Conservation (phyloP, 2,797 vertebrate genomes). For the Danio tinwini region DNA sequence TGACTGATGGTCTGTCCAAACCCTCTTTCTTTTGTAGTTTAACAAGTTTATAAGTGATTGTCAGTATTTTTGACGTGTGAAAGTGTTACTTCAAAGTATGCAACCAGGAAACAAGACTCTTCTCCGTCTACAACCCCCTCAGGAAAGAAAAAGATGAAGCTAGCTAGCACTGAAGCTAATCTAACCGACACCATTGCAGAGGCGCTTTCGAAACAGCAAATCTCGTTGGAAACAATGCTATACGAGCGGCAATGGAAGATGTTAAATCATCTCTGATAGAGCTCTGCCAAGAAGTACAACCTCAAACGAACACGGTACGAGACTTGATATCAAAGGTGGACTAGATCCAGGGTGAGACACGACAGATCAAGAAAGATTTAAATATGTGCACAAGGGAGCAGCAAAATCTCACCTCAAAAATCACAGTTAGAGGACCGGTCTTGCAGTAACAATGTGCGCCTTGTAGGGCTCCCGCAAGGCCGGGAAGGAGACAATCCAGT, state of each 20-base stretch:
- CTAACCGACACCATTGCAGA: neutral
- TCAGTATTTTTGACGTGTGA: neutral
- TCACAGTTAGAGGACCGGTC: neutral
- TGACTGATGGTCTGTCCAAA: neutral
- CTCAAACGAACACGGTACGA: neutral
- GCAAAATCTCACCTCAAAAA: neutral
- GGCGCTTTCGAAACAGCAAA: neutral
- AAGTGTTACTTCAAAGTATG: neutral
- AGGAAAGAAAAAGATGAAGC: neutral
- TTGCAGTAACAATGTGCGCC: neutral
- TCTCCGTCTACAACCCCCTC: neutral
- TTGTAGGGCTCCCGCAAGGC: neutral
- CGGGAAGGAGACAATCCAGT: neutral
- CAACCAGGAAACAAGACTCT: neutral
- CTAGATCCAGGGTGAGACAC: neutral
- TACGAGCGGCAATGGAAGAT: neutral
- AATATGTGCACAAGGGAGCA: neutral
- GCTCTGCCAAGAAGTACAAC: slow-evolving; percentile 3
- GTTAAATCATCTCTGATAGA: neutral
- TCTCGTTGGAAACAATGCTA: neutral
- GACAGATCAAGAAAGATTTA: neutral
- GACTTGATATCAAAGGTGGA: slow-evolving; percentile 2
- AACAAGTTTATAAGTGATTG: neutral
- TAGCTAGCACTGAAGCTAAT: neutral
- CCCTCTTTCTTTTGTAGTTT: neutral